phyloP scores from a whole-genome alignment of 1,140 invertebrate species.

The Steinernema khuongi region DNA sequence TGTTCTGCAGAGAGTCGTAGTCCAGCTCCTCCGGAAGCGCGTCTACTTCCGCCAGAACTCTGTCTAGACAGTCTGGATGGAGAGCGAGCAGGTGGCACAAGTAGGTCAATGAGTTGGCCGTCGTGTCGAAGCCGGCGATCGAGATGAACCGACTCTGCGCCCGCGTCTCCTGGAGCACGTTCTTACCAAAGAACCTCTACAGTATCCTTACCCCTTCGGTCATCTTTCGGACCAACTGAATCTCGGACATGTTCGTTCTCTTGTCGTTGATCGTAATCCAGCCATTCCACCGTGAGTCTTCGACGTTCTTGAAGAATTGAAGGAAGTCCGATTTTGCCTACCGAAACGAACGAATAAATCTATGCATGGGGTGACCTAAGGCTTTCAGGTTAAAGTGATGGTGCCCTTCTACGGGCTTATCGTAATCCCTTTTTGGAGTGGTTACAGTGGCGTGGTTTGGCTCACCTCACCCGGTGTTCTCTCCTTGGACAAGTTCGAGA shows the following conservation, averaged over 20 bases:
- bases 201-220: not conserved
- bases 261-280: not conserved
- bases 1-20: not conserved
- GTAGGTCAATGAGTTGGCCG: not conserved
- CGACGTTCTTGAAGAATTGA: conserved; percentile 14
- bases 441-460: too few relatives aligned
- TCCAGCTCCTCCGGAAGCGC: not conserved
- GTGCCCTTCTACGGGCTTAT: too few relatives aligned
- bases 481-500: not conserved
- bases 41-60: not conserved
- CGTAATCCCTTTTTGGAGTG: too few relatives aligned
- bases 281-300: not conserved
- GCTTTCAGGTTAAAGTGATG: too few relatives aligned
- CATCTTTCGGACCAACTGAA: not conserved
- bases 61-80: not conserved
- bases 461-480: not conserved
- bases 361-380: too few relatives aligned
- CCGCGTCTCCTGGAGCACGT: not conserved
- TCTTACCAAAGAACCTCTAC: not conserved
- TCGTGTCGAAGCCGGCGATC: conserved; percentile 1
- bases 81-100: not conserved
- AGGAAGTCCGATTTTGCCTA: conserved; percentile 10
- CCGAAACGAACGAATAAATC: not conserved
- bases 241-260: not conserved
- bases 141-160: not conserved